Evolutionary conservation across 2,888 invertebrate species (phyloP).

Genomic region (Synergus laeviventris): DNA sequence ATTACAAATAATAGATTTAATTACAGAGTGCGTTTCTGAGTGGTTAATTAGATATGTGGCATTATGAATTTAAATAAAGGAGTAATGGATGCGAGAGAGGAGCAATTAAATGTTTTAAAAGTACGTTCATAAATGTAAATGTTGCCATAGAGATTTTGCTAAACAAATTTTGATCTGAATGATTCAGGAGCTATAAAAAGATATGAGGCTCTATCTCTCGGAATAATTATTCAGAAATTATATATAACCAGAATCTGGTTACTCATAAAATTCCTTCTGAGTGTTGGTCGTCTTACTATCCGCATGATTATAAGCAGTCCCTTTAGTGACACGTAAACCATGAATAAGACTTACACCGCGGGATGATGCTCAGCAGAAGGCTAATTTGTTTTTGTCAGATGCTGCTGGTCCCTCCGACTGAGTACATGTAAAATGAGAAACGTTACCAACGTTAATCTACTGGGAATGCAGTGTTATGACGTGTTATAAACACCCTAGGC

Average conservation of each 20-base stretch:
- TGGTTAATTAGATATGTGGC: not conserved
- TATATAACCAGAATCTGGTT: constrained; percentile 13
- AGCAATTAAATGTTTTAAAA: not conserved
- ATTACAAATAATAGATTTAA: constrained; percentile 13
- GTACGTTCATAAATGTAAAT: too few relatives aligned
- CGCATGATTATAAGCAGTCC: constrained; percentile 32
- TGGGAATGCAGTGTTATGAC: constrained; percentile 68
- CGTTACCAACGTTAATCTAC: constrained; percentile 60
- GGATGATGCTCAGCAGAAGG: constrained; percentile 60
- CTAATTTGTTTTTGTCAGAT: constrained; percentile 55
- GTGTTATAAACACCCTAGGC: constrained; percentile 64
- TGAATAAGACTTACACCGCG: constrained; percentile 20
- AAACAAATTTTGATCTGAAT: not conserved
- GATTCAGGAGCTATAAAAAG: not conserved
- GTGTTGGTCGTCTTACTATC: constrained; percentile 21
- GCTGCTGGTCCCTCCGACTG: constrained; percentile 49
- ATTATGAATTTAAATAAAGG: not conserved
- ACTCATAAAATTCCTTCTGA: constrained; percentile 24
- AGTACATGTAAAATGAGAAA: constrained; percentile 55
- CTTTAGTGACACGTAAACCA: constrained; percentile 35
- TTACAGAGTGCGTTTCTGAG: not conserved
- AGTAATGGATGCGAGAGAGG: not conserved
- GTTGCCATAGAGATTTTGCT: not conserved
- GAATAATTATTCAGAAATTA: constrained; percentile 1
- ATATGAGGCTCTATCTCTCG: not conserved